phyloP scores from a whole-genome alignment of 1,140 invertebrate species.

The Homarus americanus region DNA sequence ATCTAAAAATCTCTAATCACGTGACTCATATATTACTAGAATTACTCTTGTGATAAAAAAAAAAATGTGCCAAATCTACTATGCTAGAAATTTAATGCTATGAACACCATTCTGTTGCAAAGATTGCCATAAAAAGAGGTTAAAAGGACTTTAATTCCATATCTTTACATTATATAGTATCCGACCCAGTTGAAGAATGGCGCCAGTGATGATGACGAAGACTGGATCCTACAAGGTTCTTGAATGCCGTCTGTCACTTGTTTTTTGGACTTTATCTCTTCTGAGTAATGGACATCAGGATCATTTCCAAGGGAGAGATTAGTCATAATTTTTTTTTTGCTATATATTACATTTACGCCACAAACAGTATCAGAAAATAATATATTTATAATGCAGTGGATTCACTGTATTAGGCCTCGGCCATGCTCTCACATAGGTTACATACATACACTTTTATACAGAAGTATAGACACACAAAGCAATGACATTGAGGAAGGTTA shows the following conservation, averaged over 20 bases:
- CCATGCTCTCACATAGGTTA: not conserved
- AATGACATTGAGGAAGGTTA: not conserved
- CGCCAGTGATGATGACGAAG: not conserved
- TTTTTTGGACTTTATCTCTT: not conserved
- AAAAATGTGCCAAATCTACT: constrained; percentile 29
- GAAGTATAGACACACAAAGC: constrained; percentile 1
- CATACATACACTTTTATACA: constrained; percentile 7
- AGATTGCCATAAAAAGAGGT: not conserved
- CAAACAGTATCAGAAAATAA: constrained; percentile 16
- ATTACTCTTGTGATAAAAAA: not conserved
- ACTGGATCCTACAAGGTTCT: not conserved
- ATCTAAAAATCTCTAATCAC: constrained; percentile 16
- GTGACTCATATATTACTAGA: not conserved
- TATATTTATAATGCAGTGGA: not conserved
- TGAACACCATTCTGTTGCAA: not conserved
- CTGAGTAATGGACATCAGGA: not conserved
- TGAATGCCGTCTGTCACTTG: not conserved
- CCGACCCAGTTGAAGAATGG: not conserved
- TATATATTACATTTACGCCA: not conserved
- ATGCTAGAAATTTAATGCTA: constrained; percentile 2
- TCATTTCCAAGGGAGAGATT: not conserved
- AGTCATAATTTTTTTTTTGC: not conserved
- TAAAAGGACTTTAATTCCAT: not conserved
- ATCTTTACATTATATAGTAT: not conserved
- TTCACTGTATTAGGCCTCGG: not conserved